These are phyloP conservation scores for Progne subis DNA, from an alignment of 2,113 vertebrate species.

Conservation along the genomic window DNA sequence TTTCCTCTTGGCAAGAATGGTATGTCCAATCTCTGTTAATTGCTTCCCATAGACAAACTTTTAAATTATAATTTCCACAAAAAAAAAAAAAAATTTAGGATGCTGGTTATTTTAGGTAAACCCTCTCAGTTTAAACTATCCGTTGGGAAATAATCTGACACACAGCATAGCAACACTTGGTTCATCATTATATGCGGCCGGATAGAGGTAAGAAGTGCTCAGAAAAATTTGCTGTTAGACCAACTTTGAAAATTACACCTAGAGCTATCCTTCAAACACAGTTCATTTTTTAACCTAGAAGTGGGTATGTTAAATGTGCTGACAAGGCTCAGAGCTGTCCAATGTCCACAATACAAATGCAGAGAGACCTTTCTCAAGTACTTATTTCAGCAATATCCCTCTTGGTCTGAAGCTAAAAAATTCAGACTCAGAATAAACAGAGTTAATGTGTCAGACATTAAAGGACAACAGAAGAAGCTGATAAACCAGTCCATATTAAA, in stretches of 20 bases:
- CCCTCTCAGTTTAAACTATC: not conserved
- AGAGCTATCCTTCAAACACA: not conserved
- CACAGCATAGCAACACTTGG: not conserved
- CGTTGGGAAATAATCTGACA: not conserved
- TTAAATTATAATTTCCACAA: not conserved
- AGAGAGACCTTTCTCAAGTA: not conserved
- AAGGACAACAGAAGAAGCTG: not conserved
- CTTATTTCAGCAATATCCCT: not conserved
- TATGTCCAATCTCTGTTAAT: not conserved
- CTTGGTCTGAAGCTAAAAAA: not conserved
- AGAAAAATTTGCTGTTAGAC: not conserved
- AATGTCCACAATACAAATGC: not conserved
- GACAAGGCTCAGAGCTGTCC: not conserved
- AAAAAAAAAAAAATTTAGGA: not conserved
- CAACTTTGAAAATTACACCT: not conserved
- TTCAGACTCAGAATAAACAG: not conserved
- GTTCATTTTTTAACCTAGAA: not conserved
- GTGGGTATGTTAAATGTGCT: not conserved
- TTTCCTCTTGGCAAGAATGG: conserved; percentile 19
- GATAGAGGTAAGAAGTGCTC: not conserved
- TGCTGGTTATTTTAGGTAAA: not conserved
- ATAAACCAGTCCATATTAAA: not conserved
- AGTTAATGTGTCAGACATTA: not conserved
- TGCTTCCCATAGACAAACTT: not conserved
- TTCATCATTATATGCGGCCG: not conserved